phyloP scores from a whole-genome alignment of 2,797 vertebrate species.

The Sebastes hubbsi region DNA sequence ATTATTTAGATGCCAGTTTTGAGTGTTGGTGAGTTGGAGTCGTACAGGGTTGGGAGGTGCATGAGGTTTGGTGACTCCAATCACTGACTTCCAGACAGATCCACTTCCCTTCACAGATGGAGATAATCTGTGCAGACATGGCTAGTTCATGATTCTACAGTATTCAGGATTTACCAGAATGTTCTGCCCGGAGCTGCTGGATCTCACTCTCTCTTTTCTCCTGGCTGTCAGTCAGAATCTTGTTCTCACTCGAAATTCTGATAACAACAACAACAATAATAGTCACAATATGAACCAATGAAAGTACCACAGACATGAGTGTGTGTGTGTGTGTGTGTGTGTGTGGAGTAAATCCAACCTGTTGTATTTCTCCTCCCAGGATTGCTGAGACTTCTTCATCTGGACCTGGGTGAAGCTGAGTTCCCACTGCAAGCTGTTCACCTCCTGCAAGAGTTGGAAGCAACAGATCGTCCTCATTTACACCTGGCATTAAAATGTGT shows the following conservation, averaged over 20 bases:
- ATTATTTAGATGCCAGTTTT: background rate
- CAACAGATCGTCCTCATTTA: background rate
- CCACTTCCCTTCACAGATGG: background rate
- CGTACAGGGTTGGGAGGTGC: background rate
- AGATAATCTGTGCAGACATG: background rate
- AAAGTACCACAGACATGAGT: background rate
- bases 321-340: background rate
- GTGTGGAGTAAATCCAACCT: conserved; percentile 74
- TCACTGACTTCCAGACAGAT: background rate
- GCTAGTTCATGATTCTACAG: background rate
- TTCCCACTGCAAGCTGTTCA: conserved; percentile 93
- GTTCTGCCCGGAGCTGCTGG: conserved; percentile 85
- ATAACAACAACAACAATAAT: conserved; percentile 20
- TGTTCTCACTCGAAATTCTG: conserved; percentile 88
- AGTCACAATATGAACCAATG: background rate
- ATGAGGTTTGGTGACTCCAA: background rate
- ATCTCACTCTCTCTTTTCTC: conserved; percentile 83
- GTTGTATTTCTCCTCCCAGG: conserved; percentile 87
- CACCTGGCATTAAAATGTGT: background rate
- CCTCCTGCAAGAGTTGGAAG: conserved; percentile 80
- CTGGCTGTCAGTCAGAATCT: conserved; percentile 82
- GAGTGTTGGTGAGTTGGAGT: background rate
- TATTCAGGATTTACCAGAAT: conserved; percentile 81
- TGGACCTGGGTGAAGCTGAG: conserved; percentile 90
- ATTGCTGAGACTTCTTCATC: conserved; percentile 88